Percentiles rank a stretch among this genome's conserved stretches.
Conservation (phyloP, 2,888 invertebrate species). For the Pterostichus madidus region DNA sequence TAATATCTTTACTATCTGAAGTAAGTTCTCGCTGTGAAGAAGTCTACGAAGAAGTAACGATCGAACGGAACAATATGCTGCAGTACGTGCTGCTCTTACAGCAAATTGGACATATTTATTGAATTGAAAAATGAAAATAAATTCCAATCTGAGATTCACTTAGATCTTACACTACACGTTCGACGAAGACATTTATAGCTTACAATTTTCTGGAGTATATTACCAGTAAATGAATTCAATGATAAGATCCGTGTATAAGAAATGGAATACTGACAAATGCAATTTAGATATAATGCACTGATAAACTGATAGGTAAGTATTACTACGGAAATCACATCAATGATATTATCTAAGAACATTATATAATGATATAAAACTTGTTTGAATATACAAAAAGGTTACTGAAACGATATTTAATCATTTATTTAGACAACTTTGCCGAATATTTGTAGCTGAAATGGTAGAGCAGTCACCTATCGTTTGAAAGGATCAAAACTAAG, state of each 20-base stretch:
- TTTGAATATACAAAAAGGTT: too few relatives aligned
- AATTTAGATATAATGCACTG: background rate
- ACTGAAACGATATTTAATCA: background rate
- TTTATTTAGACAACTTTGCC: too few relatives aligned
- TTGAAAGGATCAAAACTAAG: too few relatives aligned
- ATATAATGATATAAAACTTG: slow-evolving; percentile 8
- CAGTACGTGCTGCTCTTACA: slow-evolving; percentile 38
- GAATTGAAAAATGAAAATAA: slow-evolving; percentile 61
- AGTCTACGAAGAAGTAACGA: background rate
- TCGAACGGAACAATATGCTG: slow-evolving; percentile 39
- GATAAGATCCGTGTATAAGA: background rate
- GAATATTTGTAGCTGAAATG: too few relatives aligned
- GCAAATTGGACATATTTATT: slow-evolving; percentile 60
- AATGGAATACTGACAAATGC: background rate
- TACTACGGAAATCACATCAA: background rate
- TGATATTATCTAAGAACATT: background rate
- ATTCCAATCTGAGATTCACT: slow-evolving; percentile 42
- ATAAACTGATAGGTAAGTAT: background rate
- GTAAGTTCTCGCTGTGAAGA: background rate
- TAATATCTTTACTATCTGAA: too few relatives aligned
- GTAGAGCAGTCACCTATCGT: too few relatives aligned
- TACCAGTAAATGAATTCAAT: background rate
- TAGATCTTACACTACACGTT: background rate
- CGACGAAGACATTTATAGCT: slow-evolving; percentile 13
- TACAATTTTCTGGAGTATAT: background rate